These are phyloP conservation scores for Meleagris gallopavo DNA, from an alignment of 2,113 vertebrate genomes.

Conservation along the genomic window DNA sequence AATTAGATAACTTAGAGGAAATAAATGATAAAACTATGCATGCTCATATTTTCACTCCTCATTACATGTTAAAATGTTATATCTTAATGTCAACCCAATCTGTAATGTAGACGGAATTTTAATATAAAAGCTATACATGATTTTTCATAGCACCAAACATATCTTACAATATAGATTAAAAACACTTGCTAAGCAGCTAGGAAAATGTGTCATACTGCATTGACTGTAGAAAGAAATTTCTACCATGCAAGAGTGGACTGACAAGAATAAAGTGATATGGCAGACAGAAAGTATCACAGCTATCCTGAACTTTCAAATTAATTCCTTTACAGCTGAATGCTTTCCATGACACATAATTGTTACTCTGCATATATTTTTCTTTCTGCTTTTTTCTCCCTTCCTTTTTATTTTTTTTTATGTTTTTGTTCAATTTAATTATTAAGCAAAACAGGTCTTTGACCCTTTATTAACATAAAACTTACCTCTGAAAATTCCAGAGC, in stretches of 20 bases:
- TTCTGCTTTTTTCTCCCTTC: neutral
- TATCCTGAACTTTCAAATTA: neutral
- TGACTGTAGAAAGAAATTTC: neutral
- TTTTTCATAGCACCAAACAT: neutral
- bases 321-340: neutral
- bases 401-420: neutral
- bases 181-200: neutral
- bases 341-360: neutral
- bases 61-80: neutral
- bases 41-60: neutral
- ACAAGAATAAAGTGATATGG: neutral
- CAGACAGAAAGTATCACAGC: neutral
- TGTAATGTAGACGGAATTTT: neutral
- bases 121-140: neutral
- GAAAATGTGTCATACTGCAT: neutral
- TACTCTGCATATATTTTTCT: neutral
- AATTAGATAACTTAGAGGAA: neutral
- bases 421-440: neutral
- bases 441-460: neutral
- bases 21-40: neutral
- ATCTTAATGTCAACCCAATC: neutral
- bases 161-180: neutral
- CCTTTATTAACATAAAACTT: neutral
- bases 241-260: neutral
- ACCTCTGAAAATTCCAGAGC: neutral